Base-by-base conservation (phyloP, 2,797 vertebrate genomes). In the Neosalanx taihuensis region DNA sequence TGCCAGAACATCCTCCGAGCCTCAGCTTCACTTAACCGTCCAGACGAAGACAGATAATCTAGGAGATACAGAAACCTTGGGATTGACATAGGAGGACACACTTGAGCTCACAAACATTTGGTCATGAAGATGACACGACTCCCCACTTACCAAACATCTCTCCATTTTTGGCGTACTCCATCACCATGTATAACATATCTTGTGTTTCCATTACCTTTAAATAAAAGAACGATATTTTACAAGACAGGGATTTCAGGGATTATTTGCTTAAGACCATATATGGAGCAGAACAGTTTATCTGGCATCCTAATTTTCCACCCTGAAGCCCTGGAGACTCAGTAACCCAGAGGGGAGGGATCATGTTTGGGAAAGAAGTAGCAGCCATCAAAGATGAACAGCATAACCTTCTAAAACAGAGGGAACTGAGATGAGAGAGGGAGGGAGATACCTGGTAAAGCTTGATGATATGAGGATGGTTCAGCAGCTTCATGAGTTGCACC, bases 141-240 rank as follows among this genome's bases (percentile, higher is more conserved):
- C 41, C 3, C 41, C 61, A 92, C 97, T 96, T 88, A 99, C 97
- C 97, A 66, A 99, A 99, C 95, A 99, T 97, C 79, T 99, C 97
- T 86, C 97, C 97, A 10, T 97, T 98, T 84, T 96, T 94, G 73
- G 97, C 97, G 72, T 97, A 99, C 79, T 99, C 97, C 0, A 97
- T 99, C 77, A 99, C 97, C 12, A 99, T 97, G 79, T 99, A 99
- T 84, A 99, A 93, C 97, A 99, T 99, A 82, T 99, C 97, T 92
- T 97, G 97, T 69, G 97, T 98, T 91, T 99, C 97, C 97, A 99
- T 99, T 81, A 99, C 97, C 97, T 99, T 0, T 66, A 72, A n/a
- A 67, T 37, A 3, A 74, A 7, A 13, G 9, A 68, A 18, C 49
- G 1, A 41, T 41, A 41, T 41, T 41, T 41, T 10, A 41, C 37